phyloP scores from a whole-genome alignment of 2,888 invertebrate genomes.

The Apotomis betuletana region DNA sequence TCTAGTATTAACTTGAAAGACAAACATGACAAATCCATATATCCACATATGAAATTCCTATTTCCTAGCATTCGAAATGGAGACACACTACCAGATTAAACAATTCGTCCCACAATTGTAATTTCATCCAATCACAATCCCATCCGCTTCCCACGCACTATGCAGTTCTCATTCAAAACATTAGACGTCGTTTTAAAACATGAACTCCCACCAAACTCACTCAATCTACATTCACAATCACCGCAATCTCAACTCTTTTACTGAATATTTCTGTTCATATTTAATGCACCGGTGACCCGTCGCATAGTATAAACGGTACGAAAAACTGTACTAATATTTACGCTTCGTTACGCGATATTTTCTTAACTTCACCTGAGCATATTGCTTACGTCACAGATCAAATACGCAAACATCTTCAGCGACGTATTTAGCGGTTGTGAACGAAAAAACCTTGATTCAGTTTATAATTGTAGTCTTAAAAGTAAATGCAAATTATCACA shows the following conservation, averaged over 20 bases:
- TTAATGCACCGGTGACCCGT: slow-evolving; percentile 1
- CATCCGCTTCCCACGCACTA: slow-evolving; percentile 38
- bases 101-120: slow-evolving; percentile 26
- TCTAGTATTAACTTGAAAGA: no score
- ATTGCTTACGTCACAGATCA: slow-evolving; percentile 34
- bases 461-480: not conserved
- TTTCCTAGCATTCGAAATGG: no score
- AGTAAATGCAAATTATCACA: no score
- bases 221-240: not conserved
- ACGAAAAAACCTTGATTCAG: slow-evolving; percentile 19
- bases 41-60: no score
- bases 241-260: slow-evolving; percentile 8
- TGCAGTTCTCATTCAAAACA: slow-evolving; percentile 36
- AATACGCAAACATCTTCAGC: slow-evolving; percentile 17
- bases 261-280: not conserved
- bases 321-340: slow-evolving; percentile 40
- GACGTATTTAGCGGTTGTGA: slow-evolving; percentile 13
- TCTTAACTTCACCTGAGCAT: slow-evolving; percentile 36
- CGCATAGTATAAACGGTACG: slow-evolving; percentile 13
- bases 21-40: no score
- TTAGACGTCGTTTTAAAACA: slow-evolving; percentile 21
- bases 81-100: slow-evolving; percentile 21
- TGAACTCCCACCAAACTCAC: not conserved
- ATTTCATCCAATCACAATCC: slow-evolving; percentile 32
- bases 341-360: slow-evolving; percentile 28